These are phyloP conservation scores for Aporophyla nigra DNA, from an alignment of 2,888 invertebrate species.

Conservation along the genomic window DNA sequence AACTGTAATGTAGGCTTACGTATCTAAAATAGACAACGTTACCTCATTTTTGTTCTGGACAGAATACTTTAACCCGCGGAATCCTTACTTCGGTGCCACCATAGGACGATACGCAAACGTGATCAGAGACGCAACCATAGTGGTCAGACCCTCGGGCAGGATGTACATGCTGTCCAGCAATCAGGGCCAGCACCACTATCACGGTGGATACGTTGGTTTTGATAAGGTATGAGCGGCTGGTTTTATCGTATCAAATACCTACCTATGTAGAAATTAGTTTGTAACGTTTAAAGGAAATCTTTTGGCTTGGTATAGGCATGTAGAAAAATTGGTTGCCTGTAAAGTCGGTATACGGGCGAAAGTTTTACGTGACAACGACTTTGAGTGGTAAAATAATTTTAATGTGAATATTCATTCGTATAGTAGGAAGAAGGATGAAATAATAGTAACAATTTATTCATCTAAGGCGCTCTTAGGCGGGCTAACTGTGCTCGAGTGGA, in stretches of 20 bases:
- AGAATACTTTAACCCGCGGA: conserved; percentile 93
- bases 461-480: too few species aligned
- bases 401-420: too few species aligned
- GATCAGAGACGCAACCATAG: conserved; percentile 93
- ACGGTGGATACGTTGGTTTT: conserved; percentile 96
- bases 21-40: background rate
- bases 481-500: too few species aligned
- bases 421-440: too few species aligned
- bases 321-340: too few species aligned
- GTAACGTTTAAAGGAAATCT: too few species aligned
- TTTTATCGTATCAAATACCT: background rate
- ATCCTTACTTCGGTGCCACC: conserved; percentile 97
- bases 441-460: too few species aligned
- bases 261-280: background rate
- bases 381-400: too few species aligned
- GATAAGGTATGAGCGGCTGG: conserved; percentile 90
- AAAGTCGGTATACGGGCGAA: too few species aligned
- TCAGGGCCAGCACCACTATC: conserved; percentile 93
- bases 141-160: conserved; percentile 91
- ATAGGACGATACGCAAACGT: conserved; percentile 97
- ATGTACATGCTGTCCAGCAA: conserved; percentile 94
- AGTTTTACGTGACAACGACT: too few species aligned
- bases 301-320: too few species aligned
- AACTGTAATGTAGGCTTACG: background rate
- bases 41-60: conserved; percentile 15